Percentiles rank a stretch among this genome's conserved stretches.
phyloP scores from a whole-genome alignment of 2,888 invertebrate genomes.

The Megastigmus dorsalis region DNA sequence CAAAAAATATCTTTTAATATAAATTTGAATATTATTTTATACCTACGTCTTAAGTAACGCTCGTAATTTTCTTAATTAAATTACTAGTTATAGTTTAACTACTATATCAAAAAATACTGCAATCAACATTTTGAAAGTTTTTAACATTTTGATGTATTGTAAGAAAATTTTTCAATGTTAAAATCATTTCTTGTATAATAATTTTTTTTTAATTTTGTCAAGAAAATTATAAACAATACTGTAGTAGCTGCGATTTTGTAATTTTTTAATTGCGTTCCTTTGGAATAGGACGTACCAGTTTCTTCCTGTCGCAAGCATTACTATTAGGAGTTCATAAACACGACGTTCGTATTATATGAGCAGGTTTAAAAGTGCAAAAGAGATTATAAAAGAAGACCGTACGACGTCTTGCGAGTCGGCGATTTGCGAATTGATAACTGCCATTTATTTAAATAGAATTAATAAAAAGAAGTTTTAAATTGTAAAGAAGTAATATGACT shows the following conservation, averaged over 20 bases:
- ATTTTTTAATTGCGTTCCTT: constrained; percentile 49
- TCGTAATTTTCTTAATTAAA: no score
- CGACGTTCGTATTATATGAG: constrained; percentile 42
- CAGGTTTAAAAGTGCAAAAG: constrained; percentile 50
- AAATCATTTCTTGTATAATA: not conserved
- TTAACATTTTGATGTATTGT: no score
- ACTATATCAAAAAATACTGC: no score
- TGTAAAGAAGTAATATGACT: constrained; percentile 18
- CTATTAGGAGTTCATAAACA: constrained; percentile 38
- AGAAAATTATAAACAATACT: constrained; percentile 22
- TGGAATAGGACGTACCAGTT: constrained; percentile 36
- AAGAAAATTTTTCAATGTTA: no score
- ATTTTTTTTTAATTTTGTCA: constrained; percentile 35
- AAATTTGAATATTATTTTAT: no score
- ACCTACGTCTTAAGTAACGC: no score
- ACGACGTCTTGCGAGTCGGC: constrained; percentile 41
- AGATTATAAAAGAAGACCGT: constrained; percentile 44
- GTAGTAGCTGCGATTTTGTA: constrained; percentile 38
- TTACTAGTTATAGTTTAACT: no score
- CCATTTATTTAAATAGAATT: constrained; percentile 28
- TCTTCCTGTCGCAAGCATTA: constrained; percentile 51
- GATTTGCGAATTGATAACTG: constrained; percentile 39
- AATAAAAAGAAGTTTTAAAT: constrained; percentile 18
- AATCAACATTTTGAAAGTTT: no score
- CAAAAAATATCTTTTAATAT: no score